Base-by-base conservation (phyloP, 37 sponge, comb jelly and placozoan species). In the Geodia barretti region DNA sequence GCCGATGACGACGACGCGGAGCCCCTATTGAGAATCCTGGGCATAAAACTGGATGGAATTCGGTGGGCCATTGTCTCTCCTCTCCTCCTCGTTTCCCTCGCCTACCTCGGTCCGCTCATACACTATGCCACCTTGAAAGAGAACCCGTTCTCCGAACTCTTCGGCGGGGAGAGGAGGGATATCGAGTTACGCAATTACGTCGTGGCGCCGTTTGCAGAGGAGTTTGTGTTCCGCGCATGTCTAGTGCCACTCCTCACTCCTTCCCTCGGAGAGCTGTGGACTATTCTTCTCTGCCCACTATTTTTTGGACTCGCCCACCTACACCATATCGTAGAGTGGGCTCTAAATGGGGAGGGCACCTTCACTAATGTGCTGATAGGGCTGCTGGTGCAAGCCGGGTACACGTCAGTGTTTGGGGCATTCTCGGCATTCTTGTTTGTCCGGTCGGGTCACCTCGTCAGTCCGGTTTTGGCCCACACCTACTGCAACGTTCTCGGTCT, bases 401-500 rank as follows among this genome's bases (percentile, higher is more conserved):
- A 90, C 79, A 96, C 97, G 34, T 85, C 79, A 62, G 41, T 96
- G 28, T 96, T 93, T 79, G 97, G 97, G 68, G 62, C 79, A 26
- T 96, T 89, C 73, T 75, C 89, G 21, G 84, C 91, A 63, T 87
- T 81, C 42, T 42, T 96, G 25, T 87, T 96, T 61, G 62, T 90
- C 8, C 68, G 95, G 39, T 92, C 91, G 4, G 85, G 84, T 17
- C 92, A 96, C 70, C 69, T 98, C 32, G 30, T 82, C 36, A 90
- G 91, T 68, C 86, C 92, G 0, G 78, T 98, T 34, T 35, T 93
- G 3, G 71, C 90, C 60, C 99, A 98, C 79, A 19, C 81, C 5
- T 89, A 92, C 35, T 98, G 99, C 65, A 98, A 98, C 70, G 25
- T 80, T 4, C 80, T 98, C 80, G 99, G 96, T 4, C 78, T 94